Conservation (phyloP, 2,113 vertebrate species). For the Picathartes gymnocephalus region DNA sequence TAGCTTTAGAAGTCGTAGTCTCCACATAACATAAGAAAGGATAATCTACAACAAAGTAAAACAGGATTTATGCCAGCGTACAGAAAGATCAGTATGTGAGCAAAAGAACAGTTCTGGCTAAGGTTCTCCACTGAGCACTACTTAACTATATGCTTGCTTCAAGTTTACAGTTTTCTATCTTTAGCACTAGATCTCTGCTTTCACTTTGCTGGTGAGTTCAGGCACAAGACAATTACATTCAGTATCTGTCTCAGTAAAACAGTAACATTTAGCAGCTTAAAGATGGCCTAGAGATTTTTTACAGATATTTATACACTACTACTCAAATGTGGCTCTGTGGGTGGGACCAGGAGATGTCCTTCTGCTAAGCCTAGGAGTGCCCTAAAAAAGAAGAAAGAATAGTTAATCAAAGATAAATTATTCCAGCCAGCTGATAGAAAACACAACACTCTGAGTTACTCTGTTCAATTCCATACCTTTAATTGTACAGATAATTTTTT, state of each 20-base stretch:
- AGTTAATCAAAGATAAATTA: neutral
- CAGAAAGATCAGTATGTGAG: neutral
- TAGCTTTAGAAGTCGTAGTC: neutral
- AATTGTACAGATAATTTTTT: neutral
- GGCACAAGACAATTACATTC: conserved; percentile 78
- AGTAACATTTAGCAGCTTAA: conserved; percentile 78
- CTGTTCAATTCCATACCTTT: neutral
- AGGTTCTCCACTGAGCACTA: neutral
- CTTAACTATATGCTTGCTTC: conserved; percentile 19
- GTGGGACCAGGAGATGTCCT: conserved; percentile 90
- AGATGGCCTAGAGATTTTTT: conserved; percentile 43
- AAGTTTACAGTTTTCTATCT: conserved; percentile 32
- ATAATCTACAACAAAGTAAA: conserved; percentile 20
- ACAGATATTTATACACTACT: conserved; percentile 41
- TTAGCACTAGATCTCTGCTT: conserved; percentile 34
- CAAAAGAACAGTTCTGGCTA: neutral
- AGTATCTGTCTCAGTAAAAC: conserved; percentile 77
- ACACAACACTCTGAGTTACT: neutral
- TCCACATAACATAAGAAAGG: neutral
- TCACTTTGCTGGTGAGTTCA: conserved; percentile 77
- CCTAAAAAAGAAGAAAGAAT: conserved; percentile 68
- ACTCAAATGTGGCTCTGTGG: conserved; percentile 85
- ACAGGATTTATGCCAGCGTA: neutral
- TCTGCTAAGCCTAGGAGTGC: conserved; percentile 89
- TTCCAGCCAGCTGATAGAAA: neutral